Conservation (phyloP, 2,113 vertebrate species). For the Dromiciops gliroides region DNA sequence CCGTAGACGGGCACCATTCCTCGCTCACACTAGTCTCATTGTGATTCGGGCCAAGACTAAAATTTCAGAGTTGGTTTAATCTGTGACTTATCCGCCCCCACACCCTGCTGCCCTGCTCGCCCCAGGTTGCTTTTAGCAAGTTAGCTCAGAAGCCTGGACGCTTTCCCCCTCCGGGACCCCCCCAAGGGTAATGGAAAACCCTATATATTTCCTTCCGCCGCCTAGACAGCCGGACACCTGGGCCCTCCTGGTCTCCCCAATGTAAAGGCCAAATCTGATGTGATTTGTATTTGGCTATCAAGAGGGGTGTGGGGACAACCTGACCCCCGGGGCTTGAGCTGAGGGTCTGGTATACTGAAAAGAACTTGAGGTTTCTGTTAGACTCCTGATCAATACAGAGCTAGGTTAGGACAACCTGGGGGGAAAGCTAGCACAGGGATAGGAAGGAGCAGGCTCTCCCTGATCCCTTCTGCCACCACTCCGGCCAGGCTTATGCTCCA, state of each 20-base stretch:
- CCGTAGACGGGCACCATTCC: neutral
- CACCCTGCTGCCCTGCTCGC: neutral
- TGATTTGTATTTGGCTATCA: neutral
- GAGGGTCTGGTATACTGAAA: slow-evolving; percentile 10
- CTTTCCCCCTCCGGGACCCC: neutral
- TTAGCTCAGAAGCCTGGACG: neutral
- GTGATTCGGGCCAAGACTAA: slow-evolving; percentile 30
- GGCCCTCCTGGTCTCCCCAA: neutral
- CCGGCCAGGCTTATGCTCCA: slow-evolving; percentile 55
- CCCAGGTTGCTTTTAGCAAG: neutral
- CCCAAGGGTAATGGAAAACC: neutral
- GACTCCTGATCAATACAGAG: neutral
- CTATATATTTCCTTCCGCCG: neutral
- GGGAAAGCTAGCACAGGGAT: slow-evolving; percentile 26
- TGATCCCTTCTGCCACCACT: neutral
- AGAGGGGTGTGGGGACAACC: neutral
- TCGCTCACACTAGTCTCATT: neutral
- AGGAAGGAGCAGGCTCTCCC: slow-evolving; percentile 43
- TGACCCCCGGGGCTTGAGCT: neutral
- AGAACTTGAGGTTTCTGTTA: neutral
- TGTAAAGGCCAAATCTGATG: neutral
- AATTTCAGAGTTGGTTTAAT: neutral
- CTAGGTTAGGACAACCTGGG: slow-evolving; percentile 13
- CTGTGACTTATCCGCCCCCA: neutral
- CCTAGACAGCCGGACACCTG: neutral